A percentile compares a stretch with the other conserved stretches of the same genome.
phyloP scores from a whole-genome alignment of 2,888 invertebrate species.

The Cosmia trapezina region DNA sequence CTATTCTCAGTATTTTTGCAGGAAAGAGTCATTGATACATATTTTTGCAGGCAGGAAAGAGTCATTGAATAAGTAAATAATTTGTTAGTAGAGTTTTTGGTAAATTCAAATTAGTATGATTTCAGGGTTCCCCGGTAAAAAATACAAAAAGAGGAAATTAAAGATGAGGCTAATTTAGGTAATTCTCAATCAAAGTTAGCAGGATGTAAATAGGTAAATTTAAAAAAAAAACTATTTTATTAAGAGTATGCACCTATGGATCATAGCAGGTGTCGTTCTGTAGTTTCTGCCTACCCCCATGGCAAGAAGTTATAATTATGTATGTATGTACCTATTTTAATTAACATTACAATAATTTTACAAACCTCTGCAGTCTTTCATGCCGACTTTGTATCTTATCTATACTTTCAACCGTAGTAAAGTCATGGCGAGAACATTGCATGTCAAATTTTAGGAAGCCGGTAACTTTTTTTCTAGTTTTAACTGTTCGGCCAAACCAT shows the following conservation, averaged over 20 bases:
- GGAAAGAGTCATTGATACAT: too few relatives aligned
- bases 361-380: constrained; percentile 78
- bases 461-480: constrained; percentile 90
- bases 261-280: too few relatives aligned
- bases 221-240: too few relatives aligned
- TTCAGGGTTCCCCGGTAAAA: constrained; percentile 1
- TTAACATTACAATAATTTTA: constrained; percentile 56
- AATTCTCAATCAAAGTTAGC: background rate
- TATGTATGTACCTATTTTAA: constrained; percentile 35
- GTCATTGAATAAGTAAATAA: too few relatives aligned
- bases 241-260: too few relatives aligned
- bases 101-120: background rate
- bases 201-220: background rate
- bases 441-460: constrained; percentile 90
- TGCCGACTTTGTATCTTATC: constrained; percentile 78
- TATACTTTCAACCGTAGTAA: constrained; percentile 84
- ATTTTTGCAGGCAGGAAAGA: background rate
- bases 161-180: background rate
- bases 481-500: constrained; percentile 92
- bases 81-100: background rate
- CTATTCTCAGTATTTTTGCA: constrained; percentile 5
- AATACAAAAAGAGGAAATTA: background rate
- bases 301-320: too few relatives aligned
- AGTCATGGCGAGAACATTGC: constrained; percentile 88
- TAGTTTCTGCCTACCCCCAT: too few relatives aligned